Conservation (phyloP, 1,140 invertebrate genomes). For the Choristoneura fumiferana region DNA sequence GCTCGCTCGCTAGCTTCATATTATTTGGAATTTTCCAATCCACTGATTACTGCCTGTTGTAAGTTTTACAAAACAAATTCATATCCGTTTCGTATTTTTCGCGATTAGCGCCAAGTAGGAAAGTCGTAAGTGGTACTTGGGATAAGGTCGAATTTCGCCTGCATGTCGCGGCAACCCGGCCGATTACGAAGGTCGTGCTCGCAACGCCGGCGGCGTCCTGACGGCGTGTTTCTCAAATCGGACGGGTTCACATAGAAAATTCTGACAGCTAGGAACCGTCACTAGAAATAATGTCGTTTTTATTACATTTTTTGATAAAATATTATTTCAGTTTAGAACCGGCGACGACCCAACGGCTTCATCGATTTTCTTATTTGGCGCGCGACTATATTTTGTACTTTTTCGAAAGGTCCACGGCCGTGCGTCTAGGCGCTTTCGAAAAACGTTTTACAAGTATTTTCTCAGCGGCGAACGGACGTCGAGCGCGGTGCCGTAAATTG, state of each 20-base stretch:
- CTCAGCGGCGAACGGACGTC: conserved; percentile 64
- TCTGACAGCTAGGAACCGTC: conserved; percentile 72
- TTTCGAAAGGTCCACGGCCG: conserved; percentile 64
- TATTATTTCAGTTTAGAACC: conserved; percentile 72
- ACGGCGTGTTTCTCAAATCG: conserved; percentile 31
- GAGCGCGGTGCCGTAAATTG: conserved; percentile 68
- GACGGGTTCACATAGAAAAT: conserved; percentile 66
- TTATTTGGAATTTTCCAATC: conserved; percentile 74
- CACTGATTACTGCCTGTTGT: conserved; percentile 56
- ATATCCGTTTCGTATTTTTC: conserved; percentile 69
- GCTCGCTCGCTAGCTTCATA: conserved; percentile 55
- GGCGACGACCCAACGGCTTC: conserved; percentile 55
- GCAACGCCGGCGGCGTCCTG: conserved; percentile 17
- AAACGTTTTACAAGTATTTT: conserved; percentile 71
- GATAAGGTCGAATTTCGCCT: conserved; percentile 54
- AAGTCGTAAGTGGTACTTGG: conserved; percentile 59
- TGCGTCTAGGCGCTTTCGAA: conserved; percentile 71
- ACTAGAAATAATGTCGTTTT: conserved; percentile 77
- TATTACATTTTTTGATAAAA: conserved; percentile 79
- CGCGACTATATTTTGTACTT: conserved; percentile 67
- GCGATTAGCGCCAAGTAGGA: conserved; percentile 70
- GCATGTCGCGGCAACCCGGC: conserved; percentile 43
- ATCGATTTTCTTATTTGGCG: conserved; percentile 76
- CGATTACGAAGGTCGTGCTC: conserved; percentile 37
- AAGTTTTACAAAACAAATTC: conserved; percentile 73